These are phyloP conservation scores for Peromyscus aztecus DNA, from an alignment of 2,797 vertebrate species.

Conservation along the genomic window DNA sequence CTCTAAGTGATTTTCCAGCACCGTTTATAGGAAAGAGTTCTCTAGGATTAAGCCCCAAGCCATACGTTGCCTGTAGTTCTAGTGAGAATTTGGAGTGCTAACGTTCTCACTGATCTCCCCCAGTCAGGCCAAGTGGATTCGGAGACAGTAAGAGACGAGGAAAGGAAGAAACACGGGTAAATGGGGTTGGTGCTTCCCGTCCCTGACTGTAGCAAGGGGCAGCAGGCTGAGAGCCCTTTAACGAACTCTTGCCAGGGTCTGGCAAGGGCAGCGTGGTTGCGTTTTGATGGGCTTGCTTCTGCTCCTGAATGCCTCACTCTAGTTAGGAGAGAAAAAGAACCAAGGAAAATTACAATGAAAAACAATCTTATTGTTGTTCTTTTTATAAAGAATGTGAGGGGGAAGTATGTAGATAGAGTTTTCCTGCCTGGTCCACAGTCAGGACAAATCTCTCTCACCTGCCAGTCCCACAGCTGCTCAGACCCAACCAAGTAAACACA, in stretches of 20 bases:
- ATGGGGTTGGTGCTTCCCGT: background rate
- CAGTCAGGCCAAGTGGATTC: background rate
- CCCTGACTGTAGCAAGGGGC: background rate
- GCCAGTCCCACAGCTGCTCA: no score
- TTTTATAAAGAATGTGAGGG: background rate
- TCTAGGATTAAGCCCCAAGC: background rate
- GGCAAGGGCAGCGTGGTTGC: slow-evolving; percentile 6
- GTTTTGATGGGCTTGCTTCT: background rate
- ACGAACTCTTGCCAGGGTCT: background rate
- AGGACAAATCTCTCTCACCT: no score
- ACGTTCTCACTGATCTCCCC: background rate
- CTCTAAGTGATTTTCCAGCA: background rate
- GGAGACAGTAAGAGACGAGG: background rate
- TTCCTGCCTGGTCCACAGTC: no score
- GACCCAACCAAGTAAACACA: no score
- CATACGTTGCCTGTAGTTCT: background rate
- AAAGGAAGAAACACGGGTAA: background rate
- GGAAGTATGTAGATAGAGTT: no score
- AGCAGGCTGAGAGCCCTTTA: background rate
- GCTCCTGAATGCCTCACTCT: background rate
- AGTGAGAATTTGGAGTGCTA: background rate
- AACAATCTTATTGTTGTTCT: slow-evolving; percentile 15
- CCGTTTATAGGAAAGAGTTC: background rate
- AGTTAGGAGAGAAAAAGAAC: slow-evolving; percentile 14
- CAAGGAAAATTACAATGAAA: background rate